Base-by-base conservation (phyloP, 2,888 invertebrate genomes). In the Rutpela maculata region DNA sequence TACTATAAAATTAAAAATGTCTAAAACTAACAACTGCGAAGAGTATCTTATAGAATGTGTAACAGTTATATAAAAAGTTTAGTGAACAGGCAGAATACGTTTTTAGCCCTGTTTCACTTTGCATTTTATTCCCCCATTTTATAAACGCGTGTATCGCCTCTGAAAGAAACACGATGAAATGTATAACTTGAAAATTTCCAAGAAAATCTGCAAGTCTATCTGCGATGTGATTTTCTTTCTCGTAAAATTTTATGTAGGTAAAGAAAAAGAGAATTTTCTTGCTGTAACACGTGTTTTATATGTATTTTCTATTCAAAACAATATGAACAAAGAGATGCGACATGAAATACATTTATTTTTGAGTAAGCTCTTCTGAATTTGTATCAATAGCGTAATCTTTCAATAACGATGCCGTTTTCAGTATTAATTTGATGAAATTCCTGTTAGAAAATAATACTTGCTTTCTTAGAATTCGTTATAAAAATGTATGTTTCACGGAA, bases 221-320 rank as follows among this genome's bases (percentile, higher is more conserved):
- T 18, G 59, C 11, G 11, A 12, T 22, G 15, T 19, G 18, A 59
- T 59, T 59, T 22, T 22, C 59, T 59, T 3, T 15, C 17, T 22
- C 59, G 22, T 59, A 59, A 59, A 59, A 9, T 59, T 59, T 59
- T 59, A 59, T 59, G 22, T 59, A 18, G 59, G 59, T 59, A 59
- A 57, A 59, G 59, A 59, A 22, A 22, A 59, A 19, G 59, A 22
- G 59, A 59, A 22, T 59, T 12, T 43, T 43, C 11, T 59, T 59
- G 18, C 12, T 59, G 59, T 18, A 59, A 59, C 59, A 59, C 19
- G 6, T 59, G 59, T 59, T 59, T 59, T 22, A 59, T 59, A 59
- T 59, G 19, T 59, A 59, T 22, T 18, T 59, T 59, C 59, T 22
- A 59, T 59, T 19, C 59, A 19, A 12, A 59, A 19, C 10, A 59